Evolutionary conservation across 2,888 invertebrate genomes (phyloP).

Genomic region (Scotopteryx bipunctaria): DNA sequence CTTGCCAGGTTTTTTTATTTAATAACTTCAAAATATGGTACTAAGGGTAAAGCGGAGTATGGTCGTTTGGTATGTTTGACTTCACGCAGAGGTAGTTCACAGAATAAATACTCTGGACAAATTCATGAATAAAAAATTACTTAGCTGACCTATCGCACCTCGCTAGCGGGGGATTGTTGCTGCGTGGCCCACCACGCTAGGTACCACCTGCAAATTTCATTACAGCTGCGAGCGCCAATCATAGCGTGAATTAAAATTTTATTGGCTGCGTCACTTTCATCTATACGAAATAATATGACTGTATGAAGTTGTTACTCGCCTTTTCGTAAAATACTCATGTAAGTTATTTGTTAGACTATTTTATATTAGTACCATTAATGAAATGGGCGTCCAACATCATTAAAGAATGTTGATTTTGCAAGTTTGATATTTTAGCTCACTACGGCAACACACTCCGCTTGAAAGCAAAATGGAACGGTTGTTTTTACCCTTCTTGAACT

Average conservation of each 20-base stretch:
- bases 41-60: no score
- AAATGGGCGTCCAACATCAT: neutral
- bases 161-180: conserved; percentile 12
- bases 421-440: neutral
- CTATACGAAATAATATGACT: conserved; percentile 5
- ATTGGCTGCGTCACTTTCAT: conserved; percentile 36
- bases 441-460: conserved; percentile 1
- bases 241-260: conserved; percentile 58
- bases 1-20: no score
- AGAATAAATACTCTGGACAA: conserved; percentile 9
- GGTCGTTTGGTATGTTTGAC: neutral
- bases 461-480: neutral
- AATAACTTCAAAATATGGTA: no score
- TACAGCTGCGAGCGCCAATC: conserved; percentile 51
- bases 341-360: neutral
- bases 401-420: neutral
- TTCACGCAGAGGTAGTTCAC: conserved; percentile 2
- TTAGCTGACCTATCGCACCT: conserved; percentile 35
- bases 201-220: conserved; percentile 30
- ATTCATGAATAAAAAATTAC: conserved; percentile 37
- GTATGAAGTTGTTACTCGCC: neutral
- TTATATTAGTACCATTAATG: neutral
- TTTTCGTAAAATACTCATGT: neutral
- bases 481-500: conserved; percentile 20
- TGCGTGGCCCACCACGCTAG: conserved; percentile 7